Evolutionary conservation across 2,888 invertebrate genomes (phyloP).

Genomic region (Serrognathus titanus): DNA sequence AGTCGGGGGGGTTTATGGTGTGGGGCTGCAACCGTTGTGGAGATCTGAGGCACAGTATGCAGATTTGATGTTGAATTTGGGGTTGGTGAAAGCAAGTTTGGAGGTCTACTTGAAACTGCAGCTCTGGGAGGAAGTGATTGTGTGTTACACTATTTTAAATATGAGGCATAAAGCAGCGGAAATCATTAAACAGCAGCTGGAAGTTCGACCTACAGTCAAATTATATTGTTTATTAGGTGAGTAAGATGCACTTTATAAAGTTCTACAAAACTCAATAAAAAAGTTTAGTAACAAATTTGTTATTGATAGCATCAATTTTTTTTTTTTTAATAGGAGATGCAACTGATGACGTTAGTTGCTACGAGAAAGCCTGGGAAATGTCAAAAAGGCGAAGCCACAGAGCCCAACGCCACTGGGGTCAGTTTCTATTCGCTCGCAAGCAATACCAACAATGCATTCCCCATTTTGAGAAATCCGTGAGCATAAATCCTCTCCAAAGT

Average conservation of each 20-base stretch:
- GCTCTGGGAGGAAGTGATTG: conserved; percentile 90
- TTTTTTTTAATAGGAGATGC: conserved; percentile 60
- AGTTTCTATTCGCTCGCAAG: conserved; percentile 69
- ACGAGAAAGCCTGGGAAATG: conserved; percentile 88
- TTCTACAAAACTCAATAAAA: too few species aligned
- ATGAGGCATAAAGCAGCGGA: conserved; percentile 88
- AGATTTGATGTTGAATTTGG: conserved; percentile 73
- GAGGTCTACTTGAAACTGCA: conserved; percentile 73
- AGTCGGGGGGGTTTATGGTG: conserved; percentile 64
- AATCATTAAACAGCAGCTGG: conserved; percentile 76
- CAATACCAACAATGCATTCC: conserved; percentile 75
- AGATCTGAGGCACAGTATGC: conserved; percentile 73
- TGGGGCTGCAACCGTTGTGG: conserved; percentile 73
- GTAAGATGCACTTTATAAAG: conserved; percentile 44
- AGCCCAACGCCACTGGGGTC: conserved; percentile 87
- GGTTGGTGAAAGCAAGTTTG: conserved; percentile 79
- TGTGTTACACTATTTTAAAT: conserved; percentile 83
- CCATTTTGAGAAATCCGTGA: conserved; percentile 77
- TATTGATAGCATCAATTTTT: too few species aligned
- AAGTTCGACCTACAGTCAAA: conserved; percentile 75
- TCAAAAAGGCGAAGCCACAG: conserved; percentile 77
- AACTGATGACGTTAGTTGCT: conserved; percentile 72
- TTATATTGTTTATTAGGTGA: conserved; percentile 78
- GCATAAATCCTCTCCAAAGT: conserved; percentile 85
- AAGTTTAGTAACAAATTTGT: too few species aligned